A percentile compares a stretch with the other conserved stretches of the same genome.
These are phyloP conservation scores for Batillaria attramentaria DNA, from an alignment of 1,140 invertebrate species.

Conservation along the genomic window DNA sequence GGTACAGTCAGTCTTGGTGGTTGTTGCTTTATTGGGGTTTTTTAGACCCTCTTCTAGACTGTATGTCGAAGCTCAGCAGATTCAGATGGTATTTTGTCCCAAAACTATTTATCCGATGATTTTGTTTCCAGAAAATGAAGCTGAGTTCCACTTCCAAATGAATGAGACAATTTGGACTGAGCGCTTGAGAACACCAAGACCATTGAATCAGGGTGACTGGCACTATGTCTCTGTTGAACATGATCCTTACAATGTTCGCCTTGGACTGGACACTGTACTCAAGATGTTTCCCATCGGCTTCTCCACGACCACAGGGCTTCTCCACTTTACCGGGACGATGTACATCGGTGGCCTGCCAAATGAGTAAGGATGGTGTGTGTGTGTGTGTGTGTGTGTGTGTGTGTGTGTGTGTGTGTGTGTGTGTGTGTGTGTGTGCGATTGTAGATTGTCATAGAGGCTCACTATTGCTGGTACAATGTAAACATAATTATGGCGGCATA, in stretches of 20 bases:
- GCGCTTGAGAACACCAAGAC: constrained; percentile 84
- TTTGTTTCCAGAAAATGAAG: constrained; percentile 79
- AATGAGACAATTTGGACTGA: constrained; percentile 83
- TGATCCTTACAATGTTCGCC: constrained; percentile 94
- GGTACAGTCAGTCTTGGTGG: no score
- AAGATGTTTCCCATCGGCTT: no score
- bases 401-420: constrained; percentile 10
- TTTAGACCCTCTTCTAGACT: no score
- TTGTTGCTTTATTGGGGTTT: no score
- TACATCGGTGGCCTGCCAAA: constrained; percentile 82
- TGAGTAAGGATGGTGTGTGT: constrained; percentile 50
- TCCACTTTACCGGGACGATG: constrained; percentile 48
- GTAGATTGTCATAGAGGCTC: no score
- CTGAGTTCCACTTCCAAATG: constrained; percentile 92
- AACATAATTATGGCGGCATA: no score
- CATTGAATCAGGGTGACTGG: constrained; percentile 93
- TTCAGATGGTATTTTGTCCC: neutral
- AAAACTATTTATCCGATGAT: no score
- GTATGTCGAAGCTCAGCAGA: no score
- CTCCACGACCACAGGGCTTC: no score
- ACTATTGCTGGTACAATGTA: no score
- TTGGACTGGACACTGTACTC: constrained; percentile 83
- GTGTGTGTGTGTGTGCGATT: constrained; percentile 6
- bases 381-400: constrained; percentile 1
- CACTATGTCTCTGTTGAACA: constrained; percentile 84